Base-by-base conservation (phyloP, 2,888 invertebrate species). In the Molorchus minor region DNA sequence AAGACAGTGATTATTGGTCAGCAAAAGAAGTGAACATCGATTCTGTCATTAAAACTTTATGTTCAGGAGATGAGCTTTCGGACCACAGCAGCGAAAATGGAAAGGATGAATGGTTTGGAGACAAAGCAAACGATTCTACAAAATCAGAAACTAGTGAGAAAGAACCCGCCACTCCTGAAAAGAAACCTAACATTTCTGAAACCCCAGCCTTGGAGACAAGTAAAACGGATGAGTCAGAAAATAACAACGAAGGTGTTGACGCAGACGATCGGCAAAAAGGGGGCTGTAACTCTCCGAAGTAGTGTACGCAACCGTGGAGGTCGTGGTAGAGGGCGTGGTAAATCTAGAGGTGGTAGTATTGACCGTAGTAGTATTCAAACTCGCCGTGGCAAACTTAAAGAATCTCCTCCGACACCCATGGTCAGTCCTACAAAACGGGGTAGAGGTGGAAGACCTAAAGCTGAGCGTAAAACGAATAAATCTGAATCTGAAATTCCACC, bases 11-110 rank as follows among this genome's bases (percentile, higher is more conserved):
- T 70, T 88, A 88, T 68, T 92, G 91, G 91, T 89, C 89, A 29
- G 88, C 89, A 3, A 91, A 91, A 77, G 91, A 91, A 73, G 84
- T 91, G 1, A 91, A 91, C 72, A 90, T 91, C 64, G 91, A 92
- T 68, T 91, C 91, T 15, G 92, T 92, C 1, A 92, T 92, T 62
- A 91, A 92, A 78, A 88, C 88, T 0, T 77, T 89, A 35, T 88
- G 89, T 76, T 82, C 82, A 3, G 79, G 77, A 7, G 83, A 83
- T 65, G 81, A 82, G 64, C 61, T 80, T 33, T 80, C 80, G 1
- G 80, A 81, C 65, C 78, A 78, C 17, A 77, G 78, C 45, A 77
- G 76, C 40, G 78, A 77, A 63, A 64, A 71, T 40, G 75, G 72
- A 25, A 80, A 77, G 68, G 76, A 77, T 44, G 75, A 77, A 43